phyloP scores from a whole-genome alignment of 2,888 invertebrate genomes.

The Scaptomyza caliginosa region DNA sequence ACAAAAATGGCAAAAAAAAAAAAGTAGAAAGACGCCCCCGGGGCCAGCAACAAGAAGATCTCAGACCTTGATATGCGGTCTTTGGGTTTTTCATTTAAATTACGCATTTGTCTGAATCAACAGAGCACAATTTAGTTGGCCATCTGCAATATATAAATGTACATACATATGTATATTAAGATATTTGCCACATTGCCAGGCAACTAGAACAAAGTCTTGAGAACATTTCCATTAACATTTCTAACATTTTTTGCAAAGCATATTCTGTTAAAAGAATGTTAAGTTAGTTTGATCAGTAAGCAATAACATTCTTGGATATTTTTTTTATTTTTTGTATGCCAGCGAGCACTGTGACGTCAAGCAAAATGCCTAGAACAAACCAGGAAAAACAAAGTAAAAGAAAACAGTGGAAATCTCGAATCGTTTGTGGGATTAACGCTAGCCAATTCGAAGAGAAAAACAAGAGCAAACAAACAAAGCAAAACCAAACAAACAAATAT shows the following conservation, averaged over 20 bases:
- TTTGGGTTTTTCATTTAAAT: conserved; percentile 13
- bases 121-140: not conserved
- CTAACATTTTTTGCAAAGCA: not conserved
- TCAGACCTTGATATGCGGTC: conserved; percentile 7
- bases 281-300: not conserved
- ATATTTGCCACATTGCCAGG: not conserved
- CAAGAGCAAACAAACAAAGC: not conserved
- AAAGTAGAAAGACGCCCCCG: not conserved
- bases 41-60: not conserved
- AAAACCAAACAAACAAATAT: not conserved
- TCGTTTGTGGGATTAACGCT: not conserved
- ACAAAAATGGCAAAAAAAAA: not conserved
- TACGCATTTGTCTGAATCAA: not conserved
- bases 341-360: conserved; percentile 33
- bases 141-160: conserved; percentile 8
- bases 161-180: not conserved
- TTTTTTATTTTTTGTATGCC: too few species aligned
- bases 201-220: conserved; percentile 4
- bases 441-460: conserved; percentile 16
- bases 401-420: conserved; percentile 14
- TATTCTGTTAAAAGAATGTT: not conserved
- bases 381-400: not conserved
- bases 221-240: not conserved
- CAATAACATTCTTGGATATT: too few species aligned
- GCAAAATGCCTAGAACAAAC: conserved; percentile 9